Evolutionary conservation across 2,797 vertebrate species (phyloP).

Genomic region (Nothura maculosa): DNA sequence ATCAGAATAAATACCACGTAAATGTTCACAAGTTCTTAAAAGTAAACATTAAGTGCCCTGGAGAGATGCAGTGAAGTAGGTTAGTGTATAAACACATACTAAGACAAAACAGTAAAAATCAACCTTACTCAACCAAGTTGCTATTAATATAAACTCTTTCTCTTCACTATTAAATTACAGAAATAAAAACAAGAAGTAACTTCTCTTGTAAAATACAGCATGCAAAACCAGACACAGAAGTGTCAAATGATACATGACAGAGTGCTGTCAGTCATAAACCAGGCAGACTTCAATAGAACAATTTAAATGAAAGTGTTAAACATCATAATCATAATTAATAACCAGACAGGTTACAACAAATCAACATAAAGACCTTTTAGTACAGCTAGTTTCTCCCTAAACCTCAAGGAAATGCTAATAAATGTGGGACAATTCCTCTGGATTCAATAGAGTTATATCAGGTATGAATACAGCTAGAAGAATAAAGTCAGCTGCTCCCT

Average conservation of each 20-base stretch:
- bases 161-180: conserved; percentile 15
- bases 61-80: not conserved
- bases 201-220: not conserved
- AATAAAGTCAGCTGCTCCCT: not conserved
- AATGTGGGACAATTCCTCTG: not conserved
- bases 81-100: not conserved
- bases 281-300: not conserved
- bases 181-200: conserved; percentile 60
- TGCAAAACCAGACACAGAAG: not conserved
- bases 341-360: conserved; percentile 4
- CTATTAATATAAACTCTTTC: conserved; percentile 27
- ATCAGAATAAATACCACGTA: not conserved
- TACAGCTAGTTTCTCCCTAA: conserved; percentile 15
- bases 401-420: conserved; percentile 39
- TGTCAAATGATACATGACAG: not conserved
- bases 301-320: not conserved
- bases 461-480: not conserved
- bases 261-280: not conserved
- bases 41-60: not conserved
- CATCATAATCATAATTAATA: not conserved
- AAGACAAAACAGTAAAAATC: not conserved
- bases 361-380: not conserved
- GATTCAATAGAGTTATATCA: not conserved
- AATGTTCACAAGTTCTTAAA: conserved; percentile 36
- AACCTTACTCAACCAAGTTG: not conserved